These are phyloP conservation scores for Drosophila saltans DNA, from an alignment of 1,140 invertebrate genomes.

Conservation along the genomic window DNA sequence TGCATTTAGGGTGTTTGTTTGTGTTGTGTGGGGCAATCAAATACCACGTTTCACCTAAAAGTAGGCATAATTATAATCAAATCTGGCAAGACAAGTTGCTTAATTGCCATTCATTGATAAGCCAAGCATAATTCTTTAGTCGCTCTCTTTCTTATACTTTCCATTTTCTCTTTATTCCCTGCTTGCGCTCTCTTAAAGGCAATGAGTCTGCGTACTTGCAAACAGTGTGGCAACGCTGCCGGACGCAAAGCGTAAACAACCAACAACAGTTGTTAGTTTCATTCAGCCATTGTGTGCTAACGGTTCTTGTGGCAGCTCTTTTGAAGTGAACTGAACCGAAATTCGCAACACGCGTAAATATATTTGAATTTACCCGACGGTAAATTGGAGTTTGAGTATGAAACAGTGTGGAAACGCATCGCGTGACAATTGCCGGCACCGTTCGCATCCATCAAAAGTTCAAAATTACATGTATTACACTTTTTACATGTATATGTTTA, in stretches of 20 bases:
- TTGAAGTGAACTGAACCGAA: not conserved
- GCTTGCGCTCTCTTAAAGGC: not conserved
- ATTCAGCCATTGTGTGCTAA: conserved; percentile 27
- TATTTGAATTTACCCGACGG: conserved; percentile 19
- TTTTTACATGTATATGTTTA: conserved; percentile 14
- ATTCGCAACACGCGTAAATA: not conserved
- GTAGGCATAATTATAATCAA: conserved; percentile 53
- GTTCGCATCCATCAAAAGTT: conserved; percentile 31
- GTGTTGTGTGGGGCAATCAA: not conserved
- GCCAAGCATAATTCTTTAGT: conserved; percentile 14
- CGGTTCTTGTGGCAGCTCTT: conserved; percentile 27
- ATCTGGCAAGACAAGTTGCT: conserved; percentile 35
- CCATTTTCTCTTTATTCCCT: not conserved
- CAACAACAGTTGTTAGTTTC: conserved; percentile 65
- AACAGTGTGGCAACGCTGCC: conserved; percentile 1
- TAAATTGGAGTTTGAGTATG: conserved; percentile 9
- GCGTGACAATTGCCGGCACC: conserved; percentile 55
- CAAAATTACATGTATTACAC: conserved; percentile 41
- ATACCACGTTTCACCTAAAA: not conserved
- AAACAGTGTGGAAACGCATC: conserved; percentile 46
- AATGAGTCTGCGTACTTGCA: conserved; percentile 24
- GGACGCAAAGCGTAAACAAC: conserved; percentile 42
- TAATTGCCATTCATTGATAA: conserved; percentile 74
- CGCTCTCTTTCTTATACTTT: conserved; percentile 3
- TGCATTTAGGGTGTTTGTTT: not conserved